Percentiles rank a stretch among this genome's conserved stretches.
These are phyloP conservation scores for Mico argentatus DNA, from an alignment of 2,797 vertebrate species.

Conservation along the genomic window DNA sequence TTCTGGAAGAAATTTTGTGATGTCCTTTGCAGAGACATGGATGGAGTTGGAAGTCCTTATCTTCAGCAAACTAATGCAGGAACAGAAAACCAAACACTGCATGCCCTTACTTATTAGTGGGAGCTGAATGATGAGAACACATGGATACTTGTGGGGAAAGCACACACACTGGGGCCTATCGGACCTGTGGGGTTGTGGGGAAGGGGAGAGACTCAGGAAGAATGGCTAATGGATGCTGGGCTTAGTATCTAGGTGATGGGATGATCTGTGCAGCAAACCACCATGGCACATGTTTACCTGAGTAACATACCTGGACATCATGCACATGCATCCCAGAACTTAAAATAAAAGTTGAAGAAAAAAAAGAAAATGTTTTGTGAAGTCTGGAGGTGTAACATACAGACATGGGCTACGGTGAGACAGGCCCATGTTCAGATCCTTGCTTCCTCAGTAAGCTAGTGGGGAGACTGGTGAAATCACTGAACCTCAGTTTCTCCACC, in stretches of 20 bases:
- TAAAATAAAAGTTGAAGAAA: not conserved
- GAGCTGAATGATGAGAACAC: not conserved
- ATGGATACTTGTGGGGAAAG: not conserved
- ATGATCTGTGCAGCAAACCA: not conserved
- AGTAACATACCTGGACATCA: not conserved
- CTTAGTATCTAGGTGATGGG: not conserved
- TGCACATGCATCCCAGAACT: not conserved
- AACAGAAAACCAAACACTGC: not conserved
- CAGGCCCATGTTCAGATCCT: not conserved
- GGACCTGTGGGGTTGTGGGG: not conserved
- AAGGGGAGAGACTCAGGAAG: not conserved
- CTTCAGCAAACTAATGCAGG: not conserved
- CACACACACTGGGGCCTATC: not conserved
- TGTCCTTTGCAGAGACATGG: not conserved
- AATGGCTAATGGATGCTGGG: not conserved
- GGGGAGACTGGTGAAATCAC: not conserved
- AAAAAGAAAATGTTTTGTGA: not conserved
- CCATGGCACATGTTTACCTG: not conserved
- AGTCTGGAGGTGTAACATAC: no score
- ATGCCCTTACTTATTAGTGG: not conserved
- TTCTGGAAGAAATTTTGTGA: slow-evolving; percentile 12
- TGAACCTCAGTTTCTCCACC: not conserved
- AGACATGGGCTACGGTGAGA: not conserved
- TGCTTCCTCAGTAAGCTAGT: not conserved
- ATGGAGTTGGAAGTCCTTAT: not conserved